Percentiles rank a stretch among this genome's conserved stretches.
Conservation (phyloP, 2,888 invertebrate genomes). For the Steinernema carpocapsae region DNA sequence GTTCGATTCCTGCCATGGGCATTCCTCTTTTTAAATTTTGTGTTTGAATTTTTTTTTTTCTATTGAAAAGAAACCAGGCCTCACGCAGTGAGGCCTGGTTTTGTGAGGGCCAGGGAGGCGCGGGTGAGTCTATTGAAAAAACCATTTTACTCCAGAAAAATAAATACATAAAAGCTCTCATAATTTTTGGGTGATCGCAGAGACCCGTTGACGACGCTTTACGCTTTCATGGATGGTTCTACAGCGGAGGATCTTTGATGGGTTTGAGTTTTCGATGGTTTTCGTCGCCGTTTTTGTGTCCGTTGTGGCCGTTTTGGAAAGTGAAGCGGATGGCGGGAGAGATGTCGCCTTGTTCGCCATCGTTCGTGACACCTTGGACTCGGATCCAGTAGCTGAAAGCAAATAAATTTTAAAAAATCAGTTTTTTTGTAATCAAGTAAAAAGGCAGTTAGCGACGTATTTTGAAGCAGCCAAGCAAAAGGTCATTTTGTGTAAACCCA, state of each 20-base stretch:
- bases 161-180: conserved; percentile 22
- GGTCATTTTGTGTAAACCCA: too few relatives aligned
- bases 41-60: background rate
- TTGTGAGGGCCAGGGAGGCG: too few relatives aligned
- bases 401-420: background rate
- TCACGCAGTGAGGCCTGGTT: too few relatives aligned
- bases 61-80: too few relatives aligned
- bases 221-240: background rate
- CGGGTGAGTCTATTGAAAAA: too few relatives aligned
- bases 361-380: background rate
- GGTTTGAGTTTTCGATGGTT: background rate
- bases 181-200: background rate
- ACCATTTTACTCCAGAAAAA: background rate
- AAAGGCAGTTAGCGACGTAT: too few relatives aligned
- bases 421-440: too few relatives aligned
- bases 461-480: too few relatives aligned
- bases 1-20: conserved; percentile 67
- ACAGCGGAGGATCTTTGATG: background rate
- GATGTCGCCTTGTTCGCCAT: background rate
- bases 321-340: conserved; percentile 12
- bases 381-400: conserved; percentile 24
- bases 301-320: conserved; percentile 2
- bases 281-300: conserved; percentile 3
- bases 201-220: conserved; percentile 3
- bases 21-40: conserved; percentile 41